Conservation (phyloP, 2,797 vertebrate species). For the Glossophaga mutica region DNA sequence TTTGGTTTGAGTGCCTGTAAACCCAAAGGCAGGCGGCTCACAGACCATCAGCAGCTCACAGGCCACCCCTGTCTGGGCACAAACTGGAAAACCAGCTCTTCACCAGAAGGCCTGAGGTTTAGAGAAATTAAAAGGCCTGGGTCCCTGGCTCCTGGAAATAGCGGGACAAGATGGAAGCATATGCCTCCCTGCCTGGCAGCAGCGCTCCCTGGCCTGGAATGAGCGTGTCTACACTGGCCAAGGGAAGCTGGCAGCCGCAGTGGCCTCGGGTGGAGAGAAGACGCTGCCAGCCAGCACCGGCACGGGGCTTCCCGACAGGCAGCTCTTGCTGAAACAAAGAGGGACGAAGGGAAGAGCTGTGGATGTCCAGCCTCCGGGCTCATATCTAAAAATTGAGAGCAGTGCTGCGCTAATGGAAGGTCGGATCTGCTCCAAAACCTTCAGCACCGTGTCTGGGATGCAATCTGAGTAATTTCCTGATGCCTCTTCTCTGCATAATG, state of each 20-base stretch:
- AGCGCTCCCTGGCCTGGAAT: constrained; percentile 49
- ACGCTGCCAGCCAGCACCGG: constrained; percentile 47
- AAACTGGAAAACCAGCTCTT: constrained; percentile 45
- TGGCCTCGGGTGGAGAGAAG: constrained; percentile 15
- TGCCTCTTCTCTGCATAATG: constrained; percentile 66
- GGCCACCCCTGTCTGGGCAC: neutral
- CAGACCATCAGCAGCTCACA: neutral
- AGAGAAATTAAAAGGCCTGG: constrained; percentile 59
- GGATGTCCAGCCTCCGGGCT: constrained; percentile 60
- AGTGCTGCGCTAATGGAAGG: constrained; percentile 25
- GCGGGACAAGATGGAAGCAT: constrained; percentile 66
- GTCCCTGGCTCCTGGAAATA: constrained; percentile 62
- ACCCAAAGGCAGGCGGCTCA: constrained; percentile 37
- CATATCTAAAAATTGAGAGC: constrained; percentile 18
- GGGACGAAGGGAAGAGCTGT: constrained; percentile 26
- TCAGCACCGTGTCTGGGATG: constrained; percentile 44
- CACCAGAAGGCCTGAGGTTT: constrained; percentile 66
- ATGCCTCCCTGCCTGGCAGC: constrained; percentile 66
- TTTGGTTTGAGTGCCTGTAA: neutral
- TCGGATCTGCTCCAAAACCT: constrained; percentile 61
- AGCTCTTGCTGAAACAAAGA: constrained; percentile 68
- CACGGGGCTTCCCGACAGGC: constrained; percentile 36
- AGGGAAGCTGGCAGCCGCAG: constrained; percentile 61
- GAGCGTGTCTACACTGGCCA: constrained; percentile 47
- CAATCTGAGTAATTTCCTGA: constrained; percentile 71